A percentile compares a stretch with the other conserved stretches of the same genome.
Conservation (phyloP, 2,113 vertebrate genomes). For the Natator depressus region DNA sequence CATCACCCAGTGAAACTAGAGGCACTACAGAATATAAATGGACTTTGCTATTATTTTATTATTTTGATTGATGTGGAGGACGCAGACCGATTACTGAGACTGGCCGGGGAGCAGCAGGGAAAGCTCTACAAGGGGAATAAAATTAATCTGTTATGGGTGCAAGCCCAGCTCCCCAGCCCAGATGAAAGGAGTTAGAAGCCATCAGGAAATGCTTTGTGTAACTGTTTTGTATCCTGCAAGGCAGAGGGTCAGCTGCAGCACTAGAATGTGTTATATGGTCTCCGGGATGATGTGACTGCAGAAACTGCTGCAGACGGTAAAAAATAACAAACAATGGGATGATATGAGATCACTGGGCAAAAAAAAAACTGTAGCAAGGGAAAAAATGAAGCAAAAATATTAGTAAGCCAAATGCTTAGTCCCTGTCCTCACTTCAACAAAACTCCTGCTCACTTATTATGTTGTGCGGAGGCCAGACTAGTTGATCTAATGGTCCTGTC, state of each 20-base stretch:
- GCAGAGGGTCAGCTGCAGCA: background rate
- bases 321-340: background rate
- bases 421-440: background rate
- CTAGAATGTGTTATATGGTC: fast-evolving
- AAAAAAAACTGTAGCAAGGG: background rate
- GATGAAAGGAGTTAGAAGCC: background rate
- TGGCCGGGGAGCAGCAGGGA: background rate
- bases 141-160: background rate
- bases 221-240: background rate
- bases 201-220: background rate
- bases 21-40: constrained; percentile 42
- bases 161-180: background rate
- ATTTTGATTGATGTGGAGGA: constrained; percentile 8
- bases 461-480: background rate
- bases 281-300: background rate
- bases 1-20: constrained; percentile 34
- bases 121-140: background rate
- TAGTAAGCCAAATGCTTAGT: background rate
- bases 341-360: background rate
- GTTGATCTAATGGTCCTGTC: constrained; percentile 52
- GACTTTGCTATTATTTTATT: constrained; percentile 47
- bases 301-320: background rate
- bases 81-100: background rate
- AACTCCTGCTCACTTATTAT: constrained; percentile 50
- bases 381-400: background rate